phyloP scores from a whole-genome alignment of 2,113 vertebrate genomes.

The Phalacrocorax brasilianus region DNA sequence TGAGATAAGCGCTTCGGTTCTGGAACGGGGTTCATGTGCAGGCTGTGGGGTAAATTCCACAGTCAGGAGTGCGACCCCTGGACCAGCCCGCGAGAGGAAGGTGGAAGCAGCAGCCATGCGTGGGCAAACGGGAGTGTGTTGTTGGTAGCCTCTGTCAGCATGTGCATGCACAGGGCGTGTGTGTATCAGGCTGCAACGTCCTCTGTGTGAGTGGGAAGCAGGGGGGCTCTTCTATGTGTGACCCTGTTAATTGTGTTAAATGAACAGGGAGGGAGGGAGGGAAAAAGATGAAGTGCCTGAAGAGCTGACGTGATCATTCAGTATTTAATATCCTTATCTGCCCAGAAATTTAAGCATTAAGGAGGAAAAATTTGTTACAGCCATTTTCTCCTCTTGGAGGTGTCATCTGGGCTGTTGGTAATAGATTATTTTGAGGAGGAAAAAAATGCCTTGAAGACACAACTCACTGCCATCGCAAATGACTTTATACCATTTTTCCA shows the following conservation, averaged over 20 bases:
- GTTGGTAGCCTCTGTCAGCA: neutral
- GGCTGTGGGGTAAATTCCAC: neutral
- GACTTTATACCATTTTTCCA: neutral
- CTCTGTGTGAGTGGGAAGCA: fast-evolving
- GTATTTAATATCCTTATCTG: neutral
- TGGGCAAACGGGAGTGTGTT: neutral
- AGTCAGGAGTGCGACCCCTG: neutral
- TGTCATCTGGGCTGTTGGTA: neutral
- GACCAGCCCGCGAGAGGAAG: neutral
- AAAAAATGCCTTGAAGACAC: neutral
- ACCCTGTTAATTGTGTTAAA: neutral
- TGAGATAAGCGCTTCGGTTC: neutral
- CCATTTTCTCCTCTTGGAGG: neutral
- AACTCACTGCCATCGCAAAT: neutral
- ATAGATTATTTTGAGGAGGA: neutral
- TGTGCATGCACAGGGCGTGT: fast-evolving
- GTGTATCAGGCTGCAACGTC: neutral
- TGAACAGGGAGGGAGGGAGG: neutral
- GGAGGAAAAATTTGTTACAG: neutral
- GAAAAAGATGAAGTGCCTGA: neutral
- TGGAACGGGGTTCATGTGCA: neutral
- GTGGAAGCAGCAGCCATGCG: neutral
- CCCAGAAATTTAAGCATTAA: neutral
- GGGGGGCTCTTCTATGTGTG: neutral
- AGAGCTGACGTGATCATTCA: neutral